Conservation (phyloP, 37 sponge, comb jelly and placozoan genomes). For the Cladorhizidae sp. region DNA sequence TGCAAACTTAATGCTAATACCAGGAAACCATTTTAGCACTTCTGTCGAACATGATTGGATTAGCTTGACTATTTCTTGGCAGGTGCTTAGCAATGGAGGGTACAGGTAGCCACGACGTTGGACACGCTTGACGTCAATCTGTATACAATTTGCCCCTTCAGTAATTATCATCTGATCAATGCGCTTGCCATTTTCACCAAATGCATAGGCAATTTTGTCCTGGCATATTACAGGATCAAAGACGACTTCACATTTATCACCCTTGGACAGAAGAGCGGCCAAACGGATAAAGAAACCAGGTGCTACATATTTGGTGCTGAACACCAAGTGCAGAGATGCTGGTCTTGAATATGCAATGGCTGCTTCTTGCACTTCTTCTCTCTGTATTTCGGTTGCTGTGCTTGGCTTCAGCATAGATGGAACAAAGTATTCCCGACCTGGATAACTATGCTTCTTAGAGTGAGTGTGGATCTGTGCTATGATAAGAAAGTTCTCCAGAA, state of each 20-base stretch:
- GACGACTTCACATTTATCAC: not conserved
- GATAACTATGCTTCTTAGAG: not conserved
- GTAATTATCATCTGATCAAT: constrained; percentile 32
- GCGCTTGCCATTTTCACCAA: constrained; percentile 8
- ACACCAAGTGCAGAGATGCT: constrained; percentile 40
- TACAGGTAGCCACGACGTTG: not conserved
- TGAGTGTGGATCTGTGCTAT: not conserved
- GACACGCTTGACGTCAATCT: constrained; percentile 5
- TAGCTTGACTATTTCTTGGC: not conserved
- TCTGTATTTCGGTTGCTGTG: not conserved
- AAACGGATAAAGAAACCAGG: constrained; percentile 61
- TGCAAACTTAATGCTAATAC: not conserved
- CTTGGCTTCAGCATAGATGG: constrained; percentile 12
- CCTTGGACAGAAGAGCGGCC: constrained; percentile 19
- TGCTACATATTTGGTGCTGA: constrained; percentile 38
- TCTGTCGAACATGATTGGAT: not conserved
- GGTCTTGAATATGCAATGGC: not conserved
- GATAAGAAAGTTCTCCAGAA: constrained; percentile 26
- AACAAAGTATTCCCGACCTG: constrained; percentile 29
- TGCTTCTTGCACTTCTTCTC: not conserved
- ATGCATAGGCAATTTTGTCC: constrained; percentile 10
- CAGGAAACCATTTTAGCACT: constrained; percentile 23
- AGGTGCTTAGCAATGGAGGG: not conserved
- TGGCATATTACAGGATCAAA: constrained; percentile 33
- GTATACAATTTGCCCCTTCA: not conserved